Evolutionary conservation across 2,797 vertebrate species (phyloP), one percentile per base, ranked within the genome.

Genomic region (Synaphobranchus kaupii): DNA sequence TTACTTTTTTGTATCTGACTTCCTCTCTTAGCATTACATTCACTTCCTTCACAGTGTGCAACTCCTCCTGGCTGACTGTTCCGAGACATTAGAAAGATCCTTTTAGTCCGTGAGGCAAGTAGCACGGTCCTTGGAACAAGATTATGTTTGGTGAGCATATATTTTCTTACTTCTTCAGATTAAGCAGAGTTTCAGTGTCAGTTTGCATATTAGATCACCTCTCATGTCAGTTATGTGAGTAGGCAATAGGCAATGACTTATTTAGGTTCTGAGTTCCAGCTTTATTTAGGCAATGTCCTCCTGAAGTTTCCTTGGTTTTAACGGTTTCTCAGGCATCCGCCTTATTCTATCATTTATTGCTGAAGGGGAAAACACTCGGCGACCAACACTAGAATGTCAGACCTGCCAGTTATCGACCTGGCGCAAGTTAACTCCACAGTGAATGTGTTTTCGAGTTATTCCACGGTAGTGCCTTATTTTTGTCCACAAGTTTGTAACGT

Each of bases 1-100:
- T 88, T 81, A 85, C 58, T 89, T 89, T 89, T 88, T 60, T 88
- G 88, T 89, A 63, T 88, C 83, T 86, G 84, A 91, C 90, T 91
- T 89, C 89, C 90, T 89, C 89, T 87, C 84, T 17, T 81, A 68
- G 84, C 84, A 48, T 76, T 90, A 60, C 86, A 81, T 85, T 90
- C 85, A 90, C 88, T 91, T 91, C 90, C 90, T 90, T 85, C 88
- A 81, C 82, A 68, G 52, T 60, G 85, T 44, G 68, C 86, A 63
- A 47, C 84, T 83, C 22, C 86, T 83, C 66, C 85, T 71, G 88
- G 78, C 86, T 83, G 52, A 87, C 66, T 85, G 86, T 52, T 85
- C 84, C n/a, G 50, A 85, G 66, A 73, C 86, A 85, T 54, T 54
- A 50, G 58, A 80, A 71, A 44, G 63, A 83, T 52, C 6, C 84